A percentile compares a stretch with the other conserved stretches of the same genome.
phyloP scores from a whole-genome alignment of 1,140 invertebrate species.

The Saccostrea glomerata region DNA sequence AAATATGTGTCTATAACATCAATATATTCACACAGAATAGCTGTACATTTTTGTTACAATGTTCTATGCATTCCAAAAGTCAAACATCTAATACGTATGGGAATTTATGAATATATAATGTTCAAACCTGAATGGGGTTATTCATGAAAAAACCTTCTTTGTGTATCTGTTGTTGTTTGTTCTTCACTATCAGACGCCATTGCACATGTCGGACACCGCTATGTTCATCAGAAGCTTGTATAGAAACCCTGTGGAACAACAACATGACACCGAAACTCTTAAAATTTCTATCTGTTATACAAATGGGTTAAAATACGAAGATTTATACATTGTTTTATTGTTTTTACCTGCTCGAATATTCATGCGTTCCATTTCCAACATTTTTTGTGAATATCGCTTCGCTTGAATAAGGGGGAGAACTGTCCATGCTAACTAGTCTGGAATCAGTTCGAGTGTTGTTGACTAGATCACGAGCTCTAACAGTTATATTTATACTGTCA shows the following conservation, averaged over 20 bases:
- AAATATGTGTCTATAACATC: no score
- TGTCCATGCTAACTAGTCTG: not conserved
- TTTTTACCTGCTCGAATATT: conserved; percentile 9
- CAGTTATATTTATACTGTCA: not conserved
- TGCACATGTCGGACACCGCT: not conserved
- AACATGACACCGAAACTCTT: not conserved
- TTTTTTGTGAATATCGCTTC: conserved; percentile 8
- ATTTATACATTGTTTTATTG: not conserved
- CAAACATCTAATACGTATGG: no score
- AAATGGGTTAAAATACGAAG: not conserved
- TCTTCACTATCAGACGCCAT: not conserved
- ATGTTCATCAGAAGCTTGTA: not conserved
- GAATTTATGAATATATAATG: not conserved
- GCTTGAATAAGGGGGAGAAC: not conserved
- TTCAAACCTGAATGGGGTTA: not conserved
- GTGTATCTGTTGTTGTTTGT: not conserved
- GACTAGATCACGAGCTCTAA: not conserved
- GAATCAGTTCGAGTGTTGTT: conserved; percentile 2
- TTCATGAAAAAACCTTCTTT: not conserved
- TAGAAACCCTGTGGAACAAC: not conserved
- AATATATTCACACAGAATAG: not conserved
- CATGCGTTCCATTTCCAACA: not conserved
- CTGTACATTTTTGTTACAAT: no score
- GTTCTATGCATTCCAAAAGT: no score
- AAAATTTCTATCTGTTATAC: not conserved